A percentile compares a stretch with the other conserved stretches of the same genome.
Evolutionary conservation across 2,888 invertebrate species (phyloP).

Genomic region (Phania funesta): DNA sequence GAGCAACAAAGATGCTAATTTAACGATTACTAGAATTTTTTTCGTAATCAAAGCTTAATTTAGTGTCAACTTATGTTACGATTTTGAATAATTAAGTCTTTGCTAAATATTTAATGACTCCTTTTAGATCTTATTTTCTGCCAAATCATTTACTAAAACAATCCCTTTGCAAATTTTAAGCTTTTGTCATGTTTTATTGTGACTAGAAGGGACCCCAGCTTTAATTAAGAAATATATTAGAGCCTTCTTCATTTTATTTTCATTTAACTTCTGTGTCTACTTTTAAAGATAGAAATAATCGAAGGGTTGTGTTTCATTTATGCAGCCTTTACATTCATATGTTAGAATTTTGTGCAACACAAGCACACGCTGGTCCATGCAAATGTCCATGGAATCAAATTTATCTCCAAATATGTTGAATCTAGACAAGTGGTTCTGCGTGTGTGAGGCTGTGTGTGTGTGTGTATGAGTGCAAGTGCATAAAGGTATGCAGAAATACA

Average conservation of each 20-base stretch:
- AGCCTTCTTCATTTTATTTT: not conserved
- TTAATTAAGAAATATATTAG: constrained; percentile 40
- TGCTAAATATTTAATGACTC: not conserved
- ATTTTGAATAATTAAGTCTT: not conserved
- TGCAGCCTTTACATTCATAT: not conserved
- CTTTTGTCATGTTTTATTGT: not conserved
- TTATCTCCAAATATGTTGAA: constrained; percentile 37
- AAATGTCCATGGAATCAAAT: constrained; percentile 37
- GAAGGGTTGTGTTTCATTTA: not conserved
- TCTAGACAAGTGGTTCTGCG: not conserved
- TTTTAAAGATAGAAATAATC: not conserved
- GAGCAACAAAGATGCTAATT: too few relatives aligned
- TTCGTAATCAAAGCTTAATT: too few relatives aligned
- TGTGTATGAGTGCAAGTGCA: not conserved
- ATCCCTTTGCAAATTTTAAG: constrained; percentile 15
- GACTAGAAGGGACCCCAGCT: not conserved
- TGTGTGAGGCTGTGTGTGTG: not conserved
- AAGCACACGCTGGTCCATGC: not conserved
- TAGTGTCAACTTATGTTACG: too few relatives aligned
- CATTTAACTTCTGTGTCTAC: not conserved
- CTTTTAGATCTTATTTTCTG: not conserved
- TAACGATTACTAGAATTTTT: too few relatives aligned
- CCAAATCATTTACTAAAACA: constrained; percentile 6
- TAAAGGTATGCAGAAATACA: constrained; percentile 22
- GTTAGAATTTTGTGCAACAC: not conserved